Evolutionary conservation across 2,888 invertebrate genomes (phyloP).

Genomic region (Cactoblastis cactorum): DNA sequence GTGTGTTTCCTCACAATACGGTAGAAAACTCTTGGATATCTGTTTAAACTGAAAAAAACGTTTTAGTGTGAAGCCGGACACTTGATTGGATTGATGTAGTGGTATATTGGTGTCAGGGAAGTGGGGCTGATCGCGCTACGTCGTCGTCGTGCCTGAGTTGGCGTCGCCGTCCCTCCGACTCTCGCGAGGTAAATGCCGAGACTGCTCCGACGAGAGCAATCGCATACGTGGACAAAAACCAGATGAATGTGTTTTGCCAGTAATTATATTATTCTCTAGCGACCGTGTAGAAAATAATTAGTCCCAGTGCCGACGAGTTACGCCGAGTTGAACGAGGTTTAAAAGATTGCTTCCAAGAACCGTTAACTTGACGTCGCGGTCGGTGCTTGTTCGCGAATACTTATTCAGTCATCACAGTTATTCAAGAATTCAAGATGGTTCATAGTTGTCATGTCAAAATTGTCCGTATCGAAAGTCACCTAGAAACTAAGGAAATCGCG

Average conservation of each 20-base stretch:
- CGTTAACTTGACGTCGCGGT: constrained; percentile 62
- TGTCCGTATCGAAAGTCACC: constrained; percentile 2
- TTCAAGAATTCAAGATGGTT: constrained; percentile 1
- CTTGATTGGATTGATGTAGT: constrained; percentile 49
- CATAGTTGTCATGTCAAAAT: background rate
- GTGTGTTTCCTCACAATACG: constrained; percentile 49
- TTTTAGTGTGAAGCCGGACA: constrained; percentile 34
- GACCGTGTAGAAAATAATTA: constrained; percentile 39
- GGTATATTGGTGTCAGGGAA: constrained; percentile 61
- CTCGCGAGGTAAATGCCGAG: constrained; percentile 69
- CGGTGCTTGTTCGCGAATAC: constrained; percentile 42
- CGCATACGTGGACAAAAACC: constrained; percentile 68
- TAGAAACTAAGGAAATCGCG: constrained; percentile 49
- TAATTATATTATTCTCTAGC: constrained; percentile 46
- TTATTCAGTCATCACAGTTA: constrained; percentile 23
- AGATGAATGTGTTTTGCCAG: constrained; percentile 55
- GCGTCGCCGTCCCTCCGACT: constrained; percentile 67
- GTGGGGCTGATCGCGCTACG: constrained; percentile 59
- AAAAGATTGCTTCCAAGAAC: constrained; percentile 46
- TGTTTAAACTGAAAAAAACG: constrained; percentile 39
- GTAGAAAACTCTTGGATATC: constrained; percentile 39
- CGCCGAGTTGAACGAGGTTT: constrained; percentile 44
- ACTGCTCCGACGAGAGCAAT: constrained; percentile 56
- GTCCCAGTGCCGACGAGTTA: constrained; percentile 34
- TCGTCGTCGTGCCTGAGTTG: constrained; percentile 65